A percentile compares a stretch with the other conserved stretches of the same genome.
Evolutionary conservation across 1,140 invertebrate species (phyloP).

Genomic region (Chironomus tepperi): DNA sequence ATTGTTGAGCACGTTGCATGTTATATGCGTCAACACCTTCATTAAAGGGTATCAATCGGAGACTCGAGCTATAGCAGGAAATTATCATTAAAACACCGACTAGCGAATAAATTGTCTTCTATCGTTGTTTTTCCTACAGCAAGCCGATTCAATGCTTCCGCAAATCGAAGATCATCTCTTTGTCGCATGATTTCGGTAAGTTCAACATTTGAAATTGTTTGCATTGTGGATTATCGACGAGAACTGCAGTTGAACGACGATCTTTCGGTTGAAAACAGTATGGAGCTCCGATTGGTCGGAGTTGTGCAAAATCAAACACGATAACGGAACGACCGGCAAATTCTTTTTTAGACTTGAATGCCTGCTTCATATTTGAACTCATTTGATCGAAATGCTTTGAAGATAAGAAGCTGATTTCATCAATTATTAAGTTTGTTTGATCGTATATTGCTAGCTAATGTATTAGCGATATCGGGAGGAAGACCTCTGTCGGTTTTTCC

Average conservation of each 20-base stretch:
- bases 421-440: slow-evolving; percentile 35
- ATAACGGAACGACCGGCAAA: slow-evolving; percentile 30
- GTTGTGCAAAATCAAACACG: slow-evolving; percentile 26
- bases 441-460: slow-evolving; percentile 26
- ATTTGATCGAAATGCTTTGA: slow-evolving; percentile 30
- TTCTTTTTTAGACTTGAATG: slow-evolving; percentile 29
- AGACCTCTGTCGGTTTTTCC: neutral
- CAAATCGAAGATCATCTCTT: slow-evolving; percentile 29
- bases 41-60: neutral
- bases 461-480: neutral
- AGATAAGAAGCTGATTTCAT: slow-evolving; percentile 35
- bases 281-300: slow-evolving; percentile 26
- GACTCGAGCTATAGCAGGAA: neutral
- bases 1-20: neutral
- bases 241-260: neutral
- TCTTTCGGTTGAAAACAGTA: slow-evolving; percentile 24
- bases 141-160: slow-evolving; percentile 29
- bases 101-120: neutral
- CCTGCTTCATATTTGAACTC: slow-evolving; percentile 32
- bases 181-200: slow-evolving; percentile 30
- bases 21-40: neutral
- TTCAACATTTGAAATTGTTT: slow-evolving; percentile 27
- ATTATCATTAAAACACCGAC: neutral
- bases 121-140: slow-evolving; percentile 26
- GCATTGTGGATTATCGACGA: slow-evolving; percentile 24